Percentiles rank a stretch among this genome's conserved stretches.
phyloP scores from a whole-genome alignment of 1,140 invertebrate genomes.

The Neodiprion fabricii region DNA sequence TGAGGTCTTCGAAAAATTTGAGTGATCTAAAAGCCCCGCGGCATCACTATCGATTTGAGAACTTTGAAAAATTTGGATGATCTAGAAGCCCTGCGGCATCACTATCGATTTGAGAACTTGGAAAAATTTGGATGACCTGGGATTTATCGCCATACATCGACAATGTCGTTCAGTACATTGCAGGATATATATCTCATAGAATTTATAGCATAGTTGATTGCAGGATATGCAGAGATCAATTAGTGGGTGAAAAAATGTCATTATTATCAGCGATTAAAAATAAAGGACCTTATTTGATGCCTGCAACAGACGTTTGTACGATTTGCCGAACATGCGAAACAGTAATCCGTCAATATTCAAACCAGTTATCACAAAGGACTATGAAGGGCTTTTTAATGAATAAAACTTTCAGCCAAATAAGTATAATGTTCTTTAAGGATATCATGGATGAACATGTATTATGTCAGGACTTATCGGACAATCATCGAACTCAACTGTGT shows the following conservation, averaged over 20 bases:
- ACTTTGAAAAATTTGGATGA: too few relatives aligned
- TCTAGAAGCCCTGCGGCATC: too few relatives aligned
- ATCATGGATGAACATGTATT: conserved; percentile 16
- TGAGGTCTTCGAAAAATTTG: too few relatives aligned
- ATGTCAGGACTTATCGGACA: conserved; percentile 9
- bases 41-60: too few relatives aligned
- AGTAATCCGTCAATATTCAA: conserved; percentile 11
- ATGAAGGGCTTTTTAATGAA: conserved; percentile 9
- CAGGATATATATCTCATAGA: conserved; percentile 12
- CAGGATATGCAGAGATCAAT: conserved; percentile 8
- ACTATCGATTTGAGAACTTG: too few relatives aligned
- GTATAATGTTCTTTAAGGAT: neutral
- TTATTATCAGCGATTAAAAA: conserved; percentile 9
- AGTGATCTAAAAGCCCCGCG: too few relatives aligned
- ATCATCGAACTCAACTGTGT: conserved; percentile 6
- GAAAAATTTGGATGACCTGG: too few relatives aligned
- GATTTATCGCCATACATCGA: conserved; percentile 6
- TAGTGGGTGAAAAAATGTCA: conserved; percentile 9
- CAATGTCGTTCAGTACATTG: neutral
- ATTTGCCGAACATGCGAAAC: conserved; percentile 11
- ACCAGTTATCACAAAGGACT: conserved; percentile 3
- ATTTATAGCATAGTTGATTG: conserved; percentile 6
- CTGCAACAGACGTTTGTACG: neutral
- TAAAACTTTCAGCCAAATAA: conserved; percentile 9
- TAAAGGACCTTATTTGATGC: conserved; percentile 9